A percentile compares a stretch with the other conserved stretches of the same genome.
phyloP scores from a whole-genome alignment of 2,888 invertebrate species.

The Arge pagana region DNA sequence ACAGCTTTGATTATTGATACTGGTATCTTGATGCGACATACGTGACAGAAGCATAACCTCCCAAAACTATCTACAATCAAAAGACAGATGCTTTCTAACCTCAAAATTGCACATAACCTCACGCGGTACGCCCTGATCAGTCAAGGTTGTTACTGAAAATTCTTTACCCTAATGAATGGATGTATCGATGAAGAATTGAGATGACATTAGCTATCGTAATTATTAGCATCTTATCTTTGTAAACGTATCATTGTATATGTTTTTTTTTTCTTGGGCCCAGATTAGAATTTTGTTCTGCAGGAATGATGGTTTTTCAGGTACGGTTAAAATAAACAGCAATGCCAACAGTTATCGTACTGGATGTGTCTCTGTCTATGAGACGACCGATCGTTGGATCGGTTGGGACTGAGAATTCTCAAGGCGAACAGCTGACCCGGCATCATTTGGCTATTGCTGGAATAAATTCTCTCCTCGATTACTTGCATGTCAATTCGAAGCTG shows the following conservation, averaged over 20 bases:
- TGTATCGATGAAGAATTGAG: no score
- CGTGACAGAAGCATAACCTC: no score
- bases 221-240: no score
- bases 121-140: no score
- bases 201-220: no score
- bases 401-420: slow-evolving; percentile 47
- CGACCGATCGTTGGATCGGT: slow-evolving; percentile 63
- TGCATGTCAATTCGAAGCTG: slow-evolving; percentile 68
- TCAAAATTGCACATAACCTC: no score
- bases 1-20: no score
- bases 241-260: background rate
- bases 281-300: background rate
- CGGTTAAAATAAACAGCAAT: slow-evolving; percentile 55
- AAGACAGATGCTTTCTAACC: no score
- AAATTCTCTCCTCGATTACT: slow-evolving; percentile 68
- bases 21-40: no score
- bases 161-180: no score
- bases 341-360: slow-evolving; percentile 75
- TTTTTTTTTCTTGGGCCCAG: background rate
- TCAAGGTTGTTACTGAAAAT: no score
- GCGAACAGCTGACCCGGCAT: slow-evolving; percentile 64
- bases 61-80: no score
- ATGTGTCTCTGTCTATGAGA: slow-evolving; percentile 76
- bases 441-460: slow-evolving; percentile 71
- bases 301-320: background rate